phyloP scores from a whole-genome alignment of 2,113 vertebrate genomes.

The Corythornis cristatus region DNA sequence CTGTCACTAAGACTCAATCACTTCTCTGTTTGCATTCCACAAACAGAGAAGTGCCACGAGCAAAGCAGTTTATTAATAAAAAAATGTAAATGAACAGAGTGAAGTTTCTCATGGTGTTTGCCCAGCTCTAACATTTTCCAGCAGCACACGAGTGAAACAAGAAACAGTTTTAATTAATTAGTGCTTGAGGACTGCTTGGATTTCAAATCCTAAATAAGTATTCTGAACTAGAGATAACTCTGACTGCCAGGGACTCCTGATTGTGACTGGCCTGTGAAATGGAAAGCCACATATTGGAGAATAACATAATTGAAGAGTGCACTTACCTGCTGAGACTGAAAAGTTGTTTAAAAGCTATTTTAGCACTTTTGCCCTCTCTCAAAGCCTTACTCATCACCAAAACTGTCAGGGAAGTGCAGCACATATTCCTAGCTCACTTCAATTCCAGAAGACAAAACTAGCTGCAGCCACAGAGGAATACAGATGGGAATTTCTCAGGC shows the following conservation, averaged over 20 bases:
- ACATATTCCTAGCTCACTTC: background rate
- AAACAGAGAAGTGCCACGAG: background rate
- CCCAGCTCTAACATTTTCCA: slow-evolving; percentile 11
- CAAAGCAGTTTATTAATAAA: slow-evolving; percentile 40
- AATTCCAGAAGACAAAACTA: background rate
- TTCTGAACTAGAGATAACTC: background rate
- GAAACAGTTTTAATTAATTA: slow-evolving; percentile 25
- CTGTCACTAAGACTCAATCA: background rate
- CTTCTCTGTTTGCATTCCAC: background rate
- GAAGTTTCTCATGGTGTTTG: background rate
- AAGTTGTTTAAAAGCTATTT: background rate
- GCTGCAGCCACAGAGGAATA: background rate
- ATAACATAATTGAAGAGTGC: background rate
- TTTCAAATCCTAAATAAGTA: background rate
- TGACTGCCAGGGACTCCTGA: background rate
- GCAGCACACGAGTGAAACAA: background rate
- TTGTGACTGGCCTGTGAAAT: background rate
- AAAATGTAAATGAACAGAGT: slow-evolving; percentile 22
- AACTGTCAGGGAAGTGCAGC: background rate
- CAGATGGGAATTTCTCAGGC: background rate
- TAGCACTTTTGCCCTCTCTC: background rate
- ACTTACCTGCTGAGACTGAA: background rate
- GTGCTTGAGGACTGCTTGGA: background rate
- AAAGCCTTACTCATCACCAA: background rate
- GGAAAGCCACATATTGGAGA: background rate